These are phyloP conservation scores for Hymenopus coronatus DNA, from an alignment of 2,888 invertebrate genomes.

Conservation along the genomic window DNA sequence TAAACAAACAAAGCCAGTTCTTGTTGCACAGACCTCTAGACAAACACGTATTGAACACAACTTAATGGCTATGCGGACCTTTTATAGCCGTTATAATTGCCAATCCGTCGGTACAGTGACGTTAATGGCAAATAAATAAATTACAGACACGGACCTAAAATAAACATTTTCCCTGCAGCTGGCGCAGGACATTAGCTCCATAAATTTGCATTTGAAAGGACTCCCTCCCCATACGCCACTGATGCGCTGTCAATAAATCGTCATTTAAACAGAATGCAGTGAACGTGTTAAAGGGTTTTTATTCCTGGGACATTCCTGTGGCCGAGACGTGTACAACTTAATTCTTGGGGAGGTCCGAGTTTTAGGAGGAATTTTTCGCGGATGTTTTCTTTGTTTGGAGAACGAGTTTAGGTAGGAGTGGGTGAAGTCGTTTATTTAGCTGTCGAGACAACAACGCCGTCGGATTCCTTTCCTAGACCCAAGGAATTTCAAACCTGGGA, in stretches of 20 bases:
- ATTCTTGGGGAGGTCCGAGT: neutral
- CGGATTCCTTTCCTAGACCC: neutral
- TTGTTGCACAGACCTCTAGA: too few species aligned
- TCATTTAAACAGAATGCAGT: neutral
- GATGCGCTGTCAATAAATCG: neutral
- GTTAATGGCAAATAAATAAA: too few species aligned
- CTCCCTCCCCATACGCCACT: neutral
- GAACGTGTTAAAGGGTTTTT: neutral
- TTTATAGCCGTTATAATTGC: too few species aligned
- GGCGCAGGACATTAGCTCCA: too few species aligned
- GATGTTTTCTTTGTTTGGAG: neutral
- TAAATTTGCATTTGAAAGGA: too few species aligned
- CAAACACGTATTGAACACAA: too few species aligned
- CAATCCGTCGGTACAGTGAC: too few species aligned
- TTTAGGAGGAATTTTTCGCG: neutral
- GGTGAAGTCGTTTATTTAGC: neutral
- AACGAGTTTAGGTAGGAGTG: neutral
- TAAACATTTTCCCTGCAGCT: too few species aligned
- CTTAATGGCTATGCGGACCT: too few species aligned
- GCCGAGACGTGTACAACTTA: neutral
- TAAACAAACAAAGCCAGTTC: too few species aligned
- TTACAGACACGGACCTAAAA: too few species aligned
- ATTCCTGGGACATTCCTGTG: neutral
- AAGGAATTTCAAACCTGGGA: neutral
- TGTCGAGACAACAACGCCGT: neutral